These are phyloP conservation scores for Acrobeloides nanus DNA, from an alignment of 2,888 invertebrate species.

Conservation along the genomic window DNA sequence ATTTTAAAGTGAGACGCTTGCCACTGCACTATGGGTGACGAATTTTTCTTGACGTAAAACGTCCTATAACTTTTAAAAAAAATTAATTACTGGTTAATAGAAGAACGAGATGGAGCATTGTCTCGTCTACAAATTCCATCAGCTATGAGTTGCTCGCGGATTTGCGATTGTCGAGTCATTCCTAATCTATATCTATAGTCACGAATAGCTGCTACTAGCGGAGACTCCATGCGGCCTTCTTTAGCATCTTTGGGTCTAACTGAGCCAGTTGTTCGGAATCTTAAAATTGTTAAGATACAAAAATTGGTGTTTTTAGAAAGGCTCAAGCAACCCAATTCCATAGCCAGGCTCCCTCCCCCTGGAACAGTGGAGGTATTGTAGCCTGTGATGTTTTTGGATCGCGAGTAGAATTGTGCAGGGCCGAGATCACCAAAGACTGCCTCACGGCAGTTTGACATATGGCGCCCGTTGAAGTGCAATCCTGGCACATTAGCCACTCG, in stretches of 20 bases:
- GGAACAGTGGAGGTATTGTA: neutral
- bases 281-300: too few species aligned
- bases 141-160: slow-evolving; percentile 46
- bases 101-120: slow-evolving; percentile 46
- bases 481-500: too few species aligned
- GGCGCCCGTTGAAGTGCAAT: too few species aligned
- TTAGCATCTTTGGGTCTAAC: slow-evolving; percentile 52
- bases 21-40: neutral
- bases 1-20: too few species aligned
- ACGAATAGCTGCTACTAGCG: slow-evolving; percentile 46
- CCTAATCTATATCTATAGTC: slow-evolving; percentile 47
- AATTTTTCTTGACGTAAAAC: slow-evolving; percentile 3
- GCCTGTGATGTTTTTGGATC: too few species aligned
- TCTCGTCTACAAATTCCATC: slow-evolving; percentile 48
- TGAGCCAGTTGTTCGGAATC: slow-evolving; percentile 49
- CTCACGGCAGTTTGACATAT: too few species aligned
- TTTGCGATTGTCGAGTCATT: slow-evolving; percentile 48
- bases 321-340: too few species aligned
- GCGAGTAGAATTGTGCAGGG: too few species aligned
- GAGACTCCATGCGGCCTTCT: slow-evolving; percentile 48
- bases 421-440: too few species aligned
- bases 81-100: slow-evolving; percentile 47
- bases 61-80: neutral
- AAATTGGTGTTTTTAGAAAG: too few species aligned
- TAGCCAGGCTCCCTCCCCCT: too few species aligned